Evolutionary conservation across 1,140 invertebrate species (phyloP), one percentile per base, ranked within the genome.

Genomic region (Drosophila persimilis): DNA sequence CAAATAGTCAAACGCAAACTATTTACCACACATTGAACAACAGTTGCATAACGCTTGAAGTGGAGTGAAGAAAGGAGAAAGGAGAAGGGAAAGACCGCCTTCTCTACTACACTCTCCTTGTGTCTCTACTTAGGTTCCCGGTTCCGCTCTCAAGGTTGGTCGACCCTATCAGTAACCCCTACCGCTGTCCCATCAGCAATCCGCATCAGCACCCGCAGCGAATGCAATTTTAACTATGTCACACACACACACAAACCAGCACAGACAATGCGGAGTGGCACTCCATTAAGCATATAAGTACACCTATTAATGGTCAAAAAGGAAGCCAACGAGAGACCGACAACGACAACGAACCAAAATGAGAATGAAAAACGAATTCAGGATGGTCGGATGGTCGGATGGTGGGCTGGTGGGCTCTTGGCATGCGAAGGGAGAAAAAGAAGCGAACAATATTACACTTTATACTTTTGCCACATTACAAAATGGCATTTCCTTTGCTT

Each of bases 231-330:
- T 43, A 83, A 85, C 73, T 73, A 77, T 81, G 78, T 67, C 66
- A 66, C 60, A 80, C 55, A 74, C 62, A 73, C 51, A 44, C 47
- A 50, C 46, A 39, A 8, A 50, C 22, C 15, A 13, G 45, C 26
- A 52, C 29, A 71, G 71, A 72, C 60, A 67, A 67, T 43, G 80
- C 83, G 74, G 78, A 86, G 81, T 86, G 83, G 77, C 83, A 86
- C 77, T 86, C 81, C 81, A 86, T 86, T 86, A 88, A 86, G 80
- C 81, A 86, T 83, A 86, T 86, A 86, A 88, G 81, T 86, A 81
- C 77, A 88, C 81, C 81, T 88, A 86, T 86, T 86, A 86, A 86
- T 86, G 83, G 83, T 86, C 81, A 88, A 81, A 86, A 86, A 75
- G 80, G 73, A 85, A 77, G 64, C 54, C 73, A 70, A 70, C 59